A percentile compares a stretch with the other conserved stretches of the same genome.
These are phyloP conservation scores for Chrysomallon squamiferum DNA, from an alignment of 1,140 invertebrate genomes.

Conservation along the genomic window DNA sequence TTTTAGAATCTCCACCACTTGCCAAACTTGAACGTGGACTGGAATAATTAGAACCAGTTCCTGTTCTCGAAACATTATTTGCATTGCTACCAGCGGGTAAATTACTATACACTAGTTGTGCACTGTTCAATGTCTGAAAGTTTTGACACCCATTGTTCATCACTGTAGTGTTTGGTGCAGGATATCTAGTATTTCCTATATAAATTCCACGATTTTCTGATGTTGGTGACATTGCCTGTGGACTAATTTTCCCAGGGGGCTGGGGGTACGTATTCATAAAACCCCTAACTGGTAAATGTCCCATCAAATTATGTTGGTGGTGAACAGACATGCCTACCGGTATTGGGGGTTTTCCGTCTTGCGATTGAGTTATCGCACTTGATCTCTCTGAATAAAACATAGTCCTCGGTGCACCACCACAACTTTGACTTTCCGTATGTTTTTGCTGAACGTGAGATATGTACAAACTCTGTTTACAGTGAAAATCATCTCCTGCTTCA, in stretches of 20 bases:
- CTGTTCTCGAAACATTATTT: conserved; percentile 10
- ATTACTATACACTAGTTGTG: conserved; percentile 17
- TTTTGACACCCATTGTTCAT: conserved; percentile 19
- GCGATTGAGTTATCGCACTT: conserved; percentile 55
- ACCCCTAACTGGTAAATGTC: not conserved
- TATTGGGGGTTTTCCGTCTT: conserved; percentile 27
- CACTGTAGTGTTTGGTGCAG: conserved; percentile 19
- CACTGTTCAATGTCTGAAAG: conserved; percentile 19
- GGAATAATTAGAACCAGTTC: conserved; percentile 61
- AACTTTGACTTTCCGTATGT: conserved; percentile 16
- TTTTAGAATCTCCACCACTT: conserved; percentile 69
- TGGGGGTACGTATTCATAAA: not conserved
- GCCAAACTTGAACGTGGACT: conserved; percentile 69
- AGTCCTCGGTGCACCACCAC: conserved; percentile 32
- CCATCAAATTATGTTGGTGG: not conserved
- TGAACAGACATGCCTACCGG: conserved; percentile 11
- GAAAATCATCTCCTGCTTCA: conserved; percentile 42
- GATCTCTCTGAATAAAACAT: conserved; percentile 53
- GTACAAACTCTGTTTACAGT: conserved; percentile 40
- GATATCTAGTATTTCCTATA: conserved; percentile 25
- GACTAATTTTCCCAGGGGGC: conserved; percentile 8
- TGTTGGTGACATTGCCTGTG: conserved; percentile 2
- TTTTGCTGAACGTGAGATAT: conserved; percentile 35
- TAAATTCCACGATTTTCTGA: conserved; percentile 18
- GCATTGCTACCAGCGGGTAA: conserved; percentile 2